Percentiles rank a stretch among this genome's conserved stretches.
These are phyloP conservation scores for Cinclus mexicanus DNA, from an alignment of 2,113 vertebrate species.

Conservation along the genomic window DNA sequence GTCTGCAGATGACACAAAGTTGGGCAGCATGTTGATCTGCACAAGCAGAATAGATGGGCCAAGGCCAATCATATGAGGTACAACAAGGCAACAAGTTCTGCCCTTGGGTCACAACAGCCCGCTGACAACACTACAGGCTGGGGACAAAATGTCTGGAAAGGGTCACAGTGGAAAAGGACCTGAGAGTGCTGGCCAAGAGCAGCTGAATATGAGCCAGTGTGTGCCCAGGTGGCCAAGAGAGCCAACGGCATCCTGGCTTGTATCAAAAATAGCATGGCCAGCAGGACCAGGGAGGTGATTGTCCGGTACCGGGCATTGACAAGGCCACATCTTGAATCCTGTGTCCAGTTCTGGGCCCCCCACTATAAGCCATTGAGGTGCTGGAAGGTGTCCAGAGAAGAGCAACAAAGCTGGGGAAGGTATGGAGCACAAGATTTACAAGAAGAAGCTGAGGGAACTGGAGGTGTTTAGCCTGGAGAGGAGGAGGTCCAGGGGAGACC, in stretches of 20 bases:
- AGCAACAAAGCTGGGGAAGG: not conserved
- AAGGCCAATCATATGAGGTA: not conserved
- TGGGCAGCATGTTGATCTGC: not conserved
- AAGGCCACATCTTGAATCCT: too few species aligned
- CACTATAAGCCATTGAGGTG: too few species aligned
- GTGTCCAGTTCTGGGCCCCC: not conserved
- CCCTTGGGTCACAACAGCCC: not conserved
- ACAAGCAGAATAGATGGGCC: not conserved
- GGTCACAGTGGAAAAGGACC: not conserved
- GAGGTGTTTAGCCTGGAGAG: not conserved
- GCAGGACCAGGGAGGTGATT: not conserved
- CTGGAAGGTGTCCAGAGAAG: not conserved
- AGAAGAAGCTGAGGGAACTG: not conserved
- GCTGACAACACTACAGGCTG: not conserved
- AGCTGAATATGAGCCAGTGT: not conserved
- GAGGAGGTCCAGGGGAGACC: not conserved
- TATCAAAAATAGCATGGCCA: not conserved
- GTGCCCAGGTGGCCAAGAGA: not conserved
- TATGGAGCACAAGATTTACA: not conserved
- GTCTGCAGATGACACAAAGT: not conserved
- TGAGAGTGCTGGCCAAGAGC: not conserved
- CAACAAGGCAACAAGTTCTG: not conserved
- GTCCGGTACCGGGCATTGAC: not conserved
- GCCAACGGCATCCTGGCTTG: not conserved
- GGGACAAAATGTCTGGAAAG: not conserved